Conservation (phyloP, 2,888 invertebrate genomes). For the Azorinus chamasolen region DNA sequence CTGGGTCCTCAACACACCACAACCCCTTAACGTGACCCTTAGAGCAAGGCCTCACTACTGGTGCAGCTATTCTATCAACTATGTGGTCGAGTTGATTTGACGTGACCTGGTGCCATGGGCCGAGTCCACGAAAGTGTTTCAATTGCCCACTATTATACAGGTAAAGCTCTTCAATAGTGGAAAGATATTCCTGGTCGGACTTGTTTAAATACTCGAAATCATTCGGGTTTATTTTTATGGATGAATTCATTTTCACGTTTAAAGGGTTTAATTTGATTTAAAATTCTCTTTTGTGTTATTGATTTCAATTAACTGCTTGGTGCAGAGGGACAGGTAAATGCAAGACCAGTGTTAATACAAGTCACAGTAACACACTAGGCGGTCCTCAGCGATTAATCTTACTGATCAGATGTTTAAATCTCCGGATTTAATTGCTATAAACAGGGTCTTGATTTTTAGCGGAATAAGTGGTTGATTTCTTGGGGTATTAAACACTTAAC, state of each 20-base stretch:
- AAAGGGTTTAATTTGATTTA: conserved; percentile 41
- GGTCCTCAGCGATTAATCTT: too few relatives aligned
- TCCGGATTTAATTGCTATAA: too few relatives aligned
- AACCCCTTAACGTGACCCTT: conserved; percentile 67
- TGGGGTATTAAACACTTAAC: too few relatives aligned
- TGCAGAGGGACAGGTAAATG: too few relatives aligned
- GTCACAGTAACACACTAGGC: too few relatives aligned
- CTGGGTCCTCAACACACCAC: conserved; percentile 69
- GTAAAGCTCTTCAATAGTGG: conserved; percentile 54
- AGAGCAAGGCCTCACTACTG: conserved; percentile 64
- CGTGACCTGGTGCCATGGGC: conserved; percentile 73
- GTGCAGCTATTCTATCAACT: conserved; percentile 64
- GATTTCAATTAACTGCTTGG: conserved; percentile 19
- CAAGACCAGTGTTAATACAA: too few relatives aligned
- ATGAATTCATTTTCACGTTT: conserved; percentile 51
- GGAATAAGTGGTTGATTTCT: too few relatives aligned
- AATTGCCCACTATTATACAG: conserved; percentile 66
- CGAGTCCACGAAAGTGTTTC: conserved; percentile 69
- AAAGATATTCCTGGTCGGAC: conserved; percentile 61
- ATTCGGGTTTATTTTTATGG: conserved; percentile 58
- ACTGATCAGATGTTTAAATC: too few relatives aligned
- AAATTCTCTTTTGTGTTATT: conserved; percentile 41
- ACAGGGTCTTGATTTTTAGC: too few relatives aligned
- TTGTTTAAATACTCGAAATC: conserved; percentile 66
- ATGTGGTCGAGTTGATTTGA: conserved; percentile 61